Percentiles rank a stretch among this genome's conserved stretches.
Conservation (phyloP, 2,797 vertebrate species). For the Glossophaga mutica region DNA sequence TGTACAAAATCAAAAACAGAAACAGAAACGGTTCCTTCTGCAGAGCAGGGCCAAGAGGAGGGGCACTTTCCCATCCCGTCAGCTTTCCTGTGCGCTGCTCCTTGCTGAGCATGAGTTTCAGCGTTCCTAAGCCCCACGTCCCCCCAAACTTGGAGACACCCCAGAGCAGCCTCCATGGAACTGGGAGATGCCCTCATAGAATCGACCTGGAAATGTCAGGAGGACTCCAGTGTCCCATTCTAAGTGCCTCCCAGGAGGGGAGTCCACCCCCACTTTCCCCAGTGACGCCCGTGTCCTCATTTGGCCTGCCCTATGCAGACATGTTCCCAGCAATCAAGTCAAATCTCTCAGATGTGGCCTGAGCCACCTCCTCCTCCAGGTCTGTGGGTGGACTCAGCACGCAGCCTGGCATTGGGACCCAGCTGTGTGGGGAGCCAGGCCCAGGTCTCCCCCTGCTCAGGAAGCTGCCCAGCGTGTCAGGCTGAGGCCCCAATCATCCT, state of each 20-base stretch:
- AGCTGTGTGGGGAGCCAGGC: neutral
- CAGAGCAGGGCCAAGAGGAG: neutral
- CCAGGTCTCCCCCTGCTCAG: neutral
- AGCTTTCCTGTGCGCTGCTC: neutral
- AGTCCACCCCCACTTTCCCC: neutral
- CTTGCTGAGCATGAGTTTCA: neutral
- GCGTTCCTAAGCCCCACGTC: neutral
- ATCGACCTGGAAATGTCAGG: neutral
- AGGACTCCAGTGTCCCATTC: neutral
- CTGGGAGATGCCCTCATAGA: neutral
- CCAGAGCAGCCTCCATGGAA: neutral
- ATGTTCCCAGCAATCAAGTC: neutral
- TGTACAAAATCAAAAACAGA: neutral
- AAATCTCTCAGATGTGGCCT: neutral
- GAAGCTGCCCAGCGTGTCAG: neutral
- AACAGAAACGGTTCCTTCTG: neutral
- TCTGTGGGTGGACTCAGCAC: neutral
- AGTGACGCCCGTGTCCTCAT: neutral
- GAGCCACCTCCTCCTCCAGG: neutral
- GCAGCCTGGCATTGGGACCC: neutral
- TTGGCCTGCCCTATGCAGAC: neutral
- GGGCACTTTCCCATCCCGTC: rapidly evolving
- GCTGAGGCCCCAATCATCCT: neutral
- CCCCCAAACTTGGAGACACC: neutral
- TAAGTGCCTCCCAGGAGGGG: neutral